Evolutionary conservation across 2,888 invertebrate species (phyloP), one percentile per base, ranked within the genome.

Genomic region (Sialis lutaria): DNA sequence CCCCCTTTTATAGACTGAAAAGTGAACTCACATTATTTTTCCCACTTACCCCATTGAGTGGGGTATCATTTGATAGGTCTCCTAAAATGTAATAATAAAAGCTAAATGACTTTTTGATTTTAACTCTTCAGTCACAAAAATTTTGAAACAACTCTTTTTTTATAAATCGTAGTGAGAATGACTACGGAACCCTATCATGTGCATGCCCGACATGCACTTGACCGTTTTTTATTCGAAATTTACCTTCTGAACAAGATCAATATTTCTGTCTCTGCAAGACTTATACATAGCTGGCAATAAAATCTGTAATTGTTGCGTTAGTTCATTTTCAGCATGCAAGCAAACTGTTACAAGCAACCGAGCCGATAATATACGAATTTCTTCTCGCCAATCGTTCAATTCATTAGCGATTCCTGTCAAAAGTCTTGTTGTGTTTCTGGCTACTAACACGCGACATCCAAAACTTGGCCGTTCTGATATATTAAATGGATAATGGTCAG

Each of bases 371-470:
- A 85, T 67, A 43, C 83, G 65, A 0, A 79, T 70, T 50, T 73
- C 73, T 3, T 69, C 71, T 56, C 82, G 77, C 89, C 89, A 90
- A 53, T 87, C 82, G 1, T 72, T 71, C 55, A 90, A 69, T 61
- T 91, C 90, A 58, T 63, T 67, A 42, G 70, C 64, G 53, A 90
- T 70, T 37, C 82, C 84, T 22, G 78, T 76, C 8, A 85, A 66
- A 51, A 90, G 75, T 64, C 81, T 82, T 45, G 79, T 74, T 51
- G 85, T 70, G 57, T 89, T 80, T 49, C 77, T 73, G 57, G 82
- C 79, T 0, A 86, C 82, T 44, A 95, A 64, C 2, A 72, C 71
- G 6, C 92, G 75, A 59, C 95, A 95, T 1, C 92, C 92, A 13
- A 92, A 68, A 57, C 85, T 86, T 0, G 92, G 91, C n/a, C 92